Conservation (phyloP, 2,113 vertebrate species). For the Electrona antarctica region DNA sequence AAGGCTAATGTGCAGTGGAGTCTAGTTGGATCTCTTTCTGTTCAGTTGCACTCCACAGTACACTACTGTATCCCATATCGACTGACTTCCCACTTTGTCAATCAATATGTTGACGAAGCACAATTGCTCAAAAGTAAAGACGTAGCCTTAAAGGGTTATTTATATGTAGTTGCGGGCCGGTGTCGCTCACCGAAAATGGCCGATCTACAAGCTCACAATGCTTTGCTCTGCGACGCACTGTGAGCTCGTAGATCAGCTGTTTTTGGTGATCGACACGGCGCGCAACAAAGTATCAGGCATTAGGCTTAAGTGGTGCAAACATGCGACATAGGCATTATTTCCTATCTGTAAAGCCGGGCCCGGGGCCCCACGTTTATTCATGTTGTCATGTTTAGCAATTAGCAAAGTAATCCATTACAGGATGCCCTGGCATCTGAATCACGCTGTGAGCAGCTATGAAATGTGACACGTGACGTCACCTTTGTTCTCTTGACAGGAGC, state of each 20-base stretch:
- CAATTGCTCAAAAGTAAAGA: neutral
- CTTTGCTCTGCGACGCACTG: too few relatives aligned
- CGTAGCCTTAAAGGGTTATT: neutral
- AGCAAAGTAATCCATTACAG: neutral
- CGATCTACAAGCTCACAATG: too few relatives aligned
- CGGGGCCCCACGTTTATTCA: neutral
- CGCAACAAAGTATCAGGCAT: neutral
- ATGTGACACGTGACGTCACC: neutral
- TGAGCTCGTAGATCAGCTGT: too few relatives aligned
- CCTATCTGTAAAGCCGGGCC: neutral
- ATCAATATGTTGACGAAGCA: neutral
- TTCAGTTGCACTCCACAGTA: neutral
- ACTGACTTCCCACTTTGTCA: neutral
- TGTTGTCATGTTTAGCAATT: neutral
- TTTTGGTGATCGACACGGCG: too few relatives aligned
- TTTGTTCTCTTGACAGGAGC: conserved; percentile 31
- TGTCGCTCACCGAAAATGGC: too few relatives aligned
- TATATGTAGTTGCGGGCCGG: too few relatives aligned
- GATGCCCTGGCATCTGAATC: conserved; percentile 1
- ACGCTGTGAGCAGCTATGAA: neutral
- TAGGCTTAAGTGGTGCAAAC: neutral
- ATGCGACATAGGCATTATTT: neutral
- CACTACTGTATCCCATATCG: neutral
- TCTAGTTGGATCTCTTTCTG: neutral
- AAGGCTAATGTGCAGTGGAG: too few relatives aligned